Evolutionary conservation across 2,113 vertebrate species (phyloP).

Genomic region (Callopanchax toddi): DNA sequence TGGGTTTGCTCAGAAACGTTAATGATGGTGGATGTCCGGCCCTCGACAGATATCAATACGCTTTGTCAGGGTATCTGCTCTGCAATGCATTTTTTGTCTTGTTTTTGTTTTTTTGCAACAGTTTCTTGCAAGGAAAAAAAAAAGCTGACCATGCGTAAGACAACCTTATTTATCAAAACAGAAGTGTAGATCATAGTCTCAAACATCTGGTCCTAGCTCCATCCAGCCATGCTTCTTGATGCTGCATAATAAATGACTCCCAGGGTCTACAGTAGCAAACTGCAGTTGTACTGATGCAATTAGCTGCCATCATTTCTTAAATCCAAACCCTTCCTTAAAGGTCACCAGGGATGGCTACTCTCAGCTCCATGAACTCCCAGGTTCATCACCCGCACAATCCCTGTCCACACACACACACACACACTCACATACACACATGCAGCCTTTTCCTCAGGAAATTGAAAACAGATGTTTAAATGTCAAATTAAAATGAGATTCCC

Average conservation of each 20-base stretch:
- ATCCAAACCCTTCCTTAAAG: constrained; percentile 36
- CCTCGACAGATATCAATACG: constrained; percentile 28
- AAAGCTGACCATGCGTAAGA: constrained; percentile 47
- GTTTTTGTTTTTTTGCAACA: no score
- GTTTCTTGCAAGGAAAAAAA: constrained; percentile 25
- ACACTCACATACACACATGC: background rate
- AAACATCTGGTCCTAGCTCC: constrained; percentile 35
- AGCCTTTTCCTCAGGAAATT: constrained; percentile 71
- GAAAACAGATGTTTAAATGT: constrained; percentile 84
- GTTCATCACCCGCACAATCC: constrained; percentile 51
- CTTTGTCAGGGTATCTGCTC: constrained; percentile 2
- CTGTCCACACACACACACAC: constrained; percentile 14
- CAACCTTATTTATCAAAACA: constrained; percentile 37
- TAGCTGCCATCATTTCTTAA: constrained; percentile 54
- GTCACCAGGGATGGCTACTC: constrained; percentile 53
- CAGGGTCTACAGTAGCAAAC: constrained; percentile 46
- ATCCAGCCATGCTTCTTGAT: constrained; percentile 9
- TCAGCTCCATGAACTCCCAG: constrained; percentile 33
- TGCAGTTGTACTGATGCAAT: constrained; percentile 51
- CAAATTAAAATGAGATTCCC: constrained; percentile 84
- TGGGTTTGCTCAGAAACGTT: constrained; percentile 57
- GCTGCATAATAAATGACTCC: constrained; percentile 38
- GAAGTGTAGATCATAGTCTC: constrained; percentile 26
- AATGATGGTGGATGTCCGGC: constrained; percentile 36
- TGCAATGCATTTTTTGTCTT: constrained; percentile 37